Percentiles rank a stretch among this genome's conserved stretches.
These are phyloP conservation scores for Schizotus pectinicornis DNA, from an alignment of 2,888 invertebrate genomes.

Conservation along the genomic window DNA sequence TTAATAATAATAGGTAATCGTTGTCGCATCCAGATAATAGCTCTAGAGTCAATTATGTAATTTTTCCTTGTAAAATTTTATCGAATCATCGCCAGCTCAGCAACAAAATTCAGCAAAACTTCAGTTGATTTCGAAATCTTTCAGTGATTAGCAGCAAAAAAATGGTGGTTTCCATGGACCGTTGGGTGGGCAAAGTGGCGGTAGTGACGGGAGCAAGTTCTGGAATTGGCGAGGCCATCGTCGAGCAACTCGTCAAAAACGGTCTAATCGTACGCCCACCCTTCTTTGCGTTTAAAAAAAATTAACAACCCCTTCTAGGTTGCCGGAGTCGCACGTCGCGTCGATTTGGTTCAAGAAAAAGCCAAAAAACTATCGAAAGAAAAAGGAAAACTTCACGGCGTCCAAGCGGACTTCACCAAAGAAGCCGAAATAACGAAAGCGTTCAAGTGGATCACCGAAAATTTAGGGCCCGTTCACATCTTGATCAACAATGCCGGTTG, in stretches of 20 bases:
- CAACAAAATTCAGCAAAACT: too few species aligned
- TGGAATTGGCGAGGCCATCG: constrained; percentile 6
- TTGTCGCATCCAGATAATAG: too few species aligned
- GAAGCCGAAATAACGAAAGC: constrained; percentile 31
- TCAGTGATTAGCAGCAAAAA: too few species aligned
- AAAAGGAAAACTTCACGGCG: constrained; percentile 32
- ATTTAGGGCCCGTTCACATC: constrained; percentile 18
- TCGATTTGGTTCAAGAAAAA: constrained; percentile 18
- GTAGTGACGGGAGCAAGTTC: constrained; percentile 8
- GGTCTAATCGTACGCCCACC: too few species aligned
- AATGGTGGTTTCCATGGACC: too few species aligned
- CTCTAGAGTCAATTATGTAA: too few species aligned
- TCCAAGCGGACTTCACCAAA: constrained; percentile 32
- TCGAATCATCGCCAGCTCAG: too few species aligned
- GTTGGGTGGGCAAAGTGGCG: too few species aligned
- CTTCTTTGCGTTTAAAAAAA: too few species aligned
- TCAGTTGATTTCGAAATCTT: too few species aligned
- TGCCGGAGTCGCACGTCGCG: constrained; percentile 24
- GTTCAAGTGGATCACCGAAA: constrained; percentile 35
- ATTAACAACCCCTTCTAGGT: constrained; percentile 10
- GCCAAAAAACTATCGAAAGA: constrained; percentile 5
- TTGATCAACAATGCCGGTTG: constrained; percentile 40
- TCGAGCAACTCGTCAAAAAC: not conserved
- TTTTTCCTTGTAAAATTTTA: too few species aligned
- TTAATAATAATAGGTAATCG: too few species aligned